Base-by-base conservation (phyloP, 2,888 invertebrate genomes). In the Scaptomyza cyrtandrae region DNA sequence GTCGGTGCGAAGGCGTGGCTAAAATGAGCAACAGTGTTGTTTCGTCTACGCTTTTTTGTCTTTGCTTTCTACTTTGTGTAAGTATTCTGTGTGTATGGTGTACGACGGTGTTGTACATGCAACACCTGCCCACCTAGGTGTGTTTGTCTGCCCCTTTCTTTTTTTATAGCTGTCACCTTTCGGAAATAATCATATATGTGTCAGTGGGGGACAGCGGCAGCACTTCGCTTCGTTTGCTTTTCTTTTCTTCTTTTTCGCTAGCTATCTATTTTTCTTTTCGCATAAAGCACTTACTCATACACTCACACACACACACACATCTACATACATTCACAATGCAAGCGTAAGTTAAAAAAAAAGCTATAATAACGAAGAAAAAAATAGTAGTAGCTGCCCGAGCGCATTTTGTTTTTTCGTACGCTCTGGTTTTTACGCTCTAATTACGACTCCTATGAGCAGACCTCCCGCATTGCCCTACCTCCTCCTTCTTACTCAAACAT, bases 391-490 rank as follows among this genome's bases (percentile, higher is more conserved):
- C 85, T 82, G 83, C 86, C 85, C 80, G 67, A 84, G 85, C 87
- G 84, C 81, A 64, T 82, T 87, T 83, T 82, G 83, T 83, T 82
- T 81, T 83, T 83, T 87, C 83, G 88, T 85, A 86, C 84, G 91
- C 90, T 90, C 91, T 90, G 91, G 89, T 90, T 90, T 90, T 90
- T 86, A 90, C 91, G 91, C 91, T 90, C 90, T 86, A 90, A 90
- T 90, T 90, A 90, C 91, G 90, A 76, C 87, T 86, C 70, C 86
- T 83, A 71, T 76, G 66, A 82, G 76, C 62, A 61, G 16, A 9
- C 10, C 19, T 13, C 49, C 33, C 11, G 9, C 49, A 9, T 9
- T 14, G 7, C 14, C 9, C 14, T 39, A 33, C n/a, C 62, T 19
- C 19, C 13, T 53, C 13, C 46, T 39, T 39, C 55, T 24, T 29